Percentiles rank a stretch among this genome's conserved stretches.
These are phyloP conservation scores for Vipera latastei DNA, from an alignment of 2,797 vertebrate species.

Conservation along the genomic window DNA sequence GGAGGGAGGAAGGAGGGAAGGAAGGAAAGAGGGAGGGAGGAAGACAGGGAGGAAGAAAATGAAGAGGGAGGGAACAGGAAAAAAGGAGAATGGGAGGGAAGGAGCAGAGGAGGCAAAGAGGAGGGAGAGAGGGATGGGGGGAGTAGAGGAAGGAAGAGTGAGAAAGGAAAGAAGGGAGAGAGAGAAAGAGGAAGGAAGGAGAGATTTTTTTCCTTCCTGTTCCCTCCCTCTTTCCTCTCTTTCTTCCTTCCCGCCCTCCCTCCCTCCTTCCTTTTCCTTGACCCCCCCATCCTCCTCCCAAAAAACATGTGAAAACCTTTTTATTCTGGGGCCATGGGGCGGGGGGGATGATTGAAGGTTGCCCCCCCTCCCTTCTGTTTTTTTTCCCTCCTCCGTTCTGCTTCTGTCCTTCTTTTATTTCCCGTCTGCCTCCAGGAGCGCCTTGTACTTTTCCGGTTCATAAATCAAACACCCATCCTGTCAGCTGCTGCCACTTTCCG, in stretches of 20 bases:
- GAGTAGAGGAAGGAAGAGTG: background rate
- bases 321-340: too few species aligned
- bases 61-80: background rate
- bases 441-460: background rate
- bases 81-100: background rate
- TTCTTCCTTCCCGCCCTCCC: background rate
- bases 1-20: too few species aligned
- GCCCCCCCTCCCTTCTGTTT: too few species aligned
- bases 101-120: too few species aligned
- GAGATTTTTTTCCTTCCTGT: background rate
- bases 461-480: background rate
- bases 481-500: background rate
- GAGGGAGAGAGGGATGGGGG: fast-evolving
- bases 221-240: too few species aligned
- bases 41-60: too few species aligned
- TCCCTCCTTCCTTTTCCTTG: background rate
- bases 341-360: background rate
- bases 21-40: background rate
- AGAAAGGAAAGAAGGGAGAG: background rate
- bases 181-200: background rate
- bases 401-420: background rate
- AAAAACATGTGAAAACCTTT: background rate
- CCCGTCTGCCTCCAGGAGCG: background rate
- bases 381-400: background rate
- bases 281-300: background rate